Base-by-base conservation (phyloP, 2,797 vertebrate species). In the Anniella stebbinsi region DNA sequence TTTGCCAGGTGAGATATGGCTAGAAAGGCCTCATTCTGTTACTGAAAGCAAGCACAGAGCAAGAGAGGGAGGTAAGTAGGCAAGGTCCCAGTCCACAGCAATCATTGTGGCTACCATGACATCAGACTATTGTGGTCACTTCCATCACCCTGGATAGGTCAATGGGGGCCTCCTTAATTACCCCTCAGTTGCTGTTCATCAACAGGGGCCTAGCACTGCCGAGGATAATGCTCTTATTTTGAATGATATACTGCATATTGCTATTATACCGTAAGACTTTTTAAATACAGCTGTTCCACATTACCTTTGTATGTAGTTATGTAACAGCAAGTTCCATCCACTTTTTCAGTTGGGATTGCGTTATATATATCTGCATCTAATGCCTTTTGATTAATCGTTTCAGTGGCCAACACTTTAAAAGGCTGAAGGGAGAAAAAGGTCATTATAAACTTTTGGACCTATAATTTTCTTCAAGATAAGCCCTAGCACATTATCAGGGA, bases 251-350 rank as follows among this genome's bases (percentile, higher is more conserved):
- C 86, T 90, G 38, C 0, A 25, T 33, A 30, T 66, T 13, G 17
- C 11, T 91, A 85, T 10, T 73, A 66, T 10, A 33, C 78, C 86
- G 13, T 25, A 4, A 87, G 12, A 88, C 89, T 80, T 36, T 2
- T n/a, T 25, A 51, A n/a, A 85, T 17, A 84, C 0, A 1, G 1
- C 75, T 92, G 21, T 84, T 91, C 57, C 28, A 72, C 12, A 94
- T 96, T 96, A 98, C 98, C 98, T 97, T 98, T 97, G 93, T 98
- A 97, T 0, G 91, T 87, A 10, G 98, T 97, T n/a, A 99, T 97
- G 12, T 98, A 99, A 92, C 99, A 99, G 97, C 99, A 99, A 21
- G 99, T 99, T 57, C 99, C 99, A 2, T 99, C 99, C 93, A 99
- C 96, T 93, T 99, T 99, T 93, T 99, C 99, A 60, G 99, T 99